phyloP scores from a whole-genome alignment of 2,113 vertebrate genomes.

The Ardeotis arabs region DNA sequence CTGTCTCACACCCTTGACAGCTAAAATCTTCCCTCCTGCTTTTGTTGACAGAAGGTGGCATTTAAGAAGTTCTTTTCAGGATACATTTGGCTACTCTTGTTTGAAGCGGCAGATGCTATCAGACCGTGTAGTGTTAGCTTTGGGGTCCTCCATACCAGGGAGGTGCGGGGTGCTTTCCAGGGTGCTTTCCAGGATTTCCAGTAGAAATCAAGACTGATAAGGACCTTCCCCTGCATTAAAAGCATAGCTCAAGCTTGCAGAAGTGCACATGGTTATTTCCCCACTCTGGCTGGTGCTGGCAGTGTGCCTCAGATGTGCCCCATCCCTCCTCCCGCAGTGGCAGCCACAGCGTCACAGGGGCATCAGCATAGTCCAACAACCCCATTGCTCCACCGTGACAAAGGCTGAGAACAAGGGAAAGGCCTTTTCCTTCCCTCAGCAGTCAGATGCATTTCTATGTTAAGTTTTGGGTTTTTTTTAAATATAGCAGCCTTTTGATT shows the following conservation, averaged over 20 bases:
- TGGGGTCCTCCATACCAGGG: not conserved
- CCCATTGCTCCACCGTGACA: rapidly evolving
- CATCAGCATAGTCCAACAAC: not conserved
- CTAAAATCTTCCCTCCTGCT: not conserved
- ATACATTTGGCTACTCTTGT: not conserved
- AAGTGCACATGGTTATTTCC: not conserved
- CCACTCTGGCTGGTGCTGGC: not conserved
- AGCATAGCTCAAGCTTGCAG: not conserved
- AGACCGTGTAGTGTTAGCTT: rapidly evolving
- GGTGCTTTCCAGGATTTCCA: not conserved
- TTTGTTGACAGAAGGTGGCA: not conserved
- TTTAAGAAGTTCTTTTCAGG: not conserved
- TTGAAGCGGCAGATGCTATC: not conserved
- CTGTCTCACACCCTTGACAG: not conserved
- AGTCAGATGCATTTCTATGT: not conserved
- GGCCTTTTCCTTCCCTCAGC: not conserved
- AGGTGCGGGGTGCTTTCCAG: not conserved
- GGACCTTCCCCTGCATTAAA: not conserved
- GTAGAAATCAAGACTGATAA: not conserved
- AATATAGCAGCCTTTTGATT: not conserved
- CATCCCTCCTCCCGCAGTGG: not conserved
- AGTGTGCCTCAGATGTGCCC: not conserved
- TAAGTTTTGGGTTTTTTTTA: not conserved
- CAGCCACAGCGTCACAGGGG: not conserved
- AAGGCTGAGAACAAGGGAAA: not conserved